Evolutionary conservation across 2,888 invertebrate species (phyloP).

Genomic region (Epirrhoe tristata): DNA sequence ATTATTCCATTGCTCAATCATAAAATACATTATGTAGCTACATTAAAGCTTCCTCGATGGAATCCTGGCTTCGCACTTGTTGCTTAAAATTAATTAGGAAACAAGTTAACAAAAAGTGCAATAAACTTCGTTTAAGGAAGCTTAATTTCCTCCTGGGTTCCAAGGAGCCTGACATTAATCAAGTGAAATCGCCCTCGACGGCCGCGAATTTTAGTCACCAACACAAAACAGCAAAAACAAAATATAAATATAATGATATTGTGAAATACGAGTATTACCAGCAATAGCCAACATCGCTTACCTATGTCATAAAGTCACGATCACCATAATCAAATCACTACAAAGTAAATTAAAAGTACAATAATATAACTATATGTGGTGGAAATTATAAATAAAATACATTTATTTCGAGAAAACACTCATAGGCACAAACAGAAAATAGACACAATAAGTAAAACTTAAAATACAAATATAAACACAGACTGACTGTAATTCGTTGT

Average conservation of each 20-base stretch:
- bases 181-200: slow-evolving; percentile 66
- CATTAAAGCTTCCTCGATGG: slow-evolving; percentile 48
- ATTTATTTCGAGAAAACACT: no score
- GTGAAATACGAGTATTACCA: no score
- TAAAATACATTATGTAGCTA: slow-evolving; percentile 6
- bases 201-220: slow-evolving; percentile 63
- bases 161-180: slow-evolving; percentile 73
- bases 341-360: neutral
- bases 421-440: no score
- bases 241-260: no score
- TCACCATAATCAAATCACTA: no score
- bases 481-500: no score
- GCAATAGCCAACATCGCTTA: no score
- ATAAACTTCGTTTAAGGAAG: slow-evolving; percentile 75
- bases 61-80: slow-evolving; percentile 66
- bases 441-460: no score
- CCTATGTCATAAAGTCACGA: no score
- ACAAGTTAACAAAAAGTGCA: slow-evolving; percentile 80
- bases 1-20: neutral
- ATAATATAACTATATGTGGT: no score
- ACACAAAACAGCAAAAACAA: slow-evolving; percentile 49
- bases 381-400: no score
- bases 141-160: slow-evolving; percentile 72
- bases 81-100: slow-evolving; percentile 78
- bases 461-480: no score